Base-by-base conservation (phyloP, 2,113 vertebrate species). In the Mustela nigripes region DNA sequence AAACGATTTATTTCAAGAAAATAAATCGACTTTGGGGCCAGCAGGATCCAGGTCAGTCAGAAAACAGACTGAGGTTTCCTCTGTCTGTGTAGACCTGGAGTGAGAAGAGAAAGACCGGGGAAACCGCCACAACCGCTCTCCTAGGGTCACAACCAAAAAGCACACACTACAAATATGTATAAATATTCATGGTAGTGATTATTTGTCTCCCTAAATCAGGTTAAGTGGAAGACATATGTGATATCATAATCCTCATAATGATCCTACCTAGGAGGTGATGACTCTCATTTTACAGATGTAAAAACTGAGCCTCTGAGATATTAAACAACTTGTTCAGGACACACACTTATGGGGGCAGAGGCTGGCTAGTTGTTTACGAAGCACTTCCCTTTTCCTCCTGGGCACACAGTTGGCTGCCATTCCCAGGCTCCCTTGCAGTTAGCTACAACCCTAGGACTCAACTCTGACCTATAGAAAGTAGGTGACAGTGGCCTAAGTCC, bases 1-100 rank as follows among this genome's bases (percentile, higher is more conserved):
- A 89, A 95, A 94, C 65, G 93, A 97, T 97, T 96, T 95, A 93
- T 86, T 97, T 97, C 79, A 89, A 97, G 86, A 93, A 98, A 91
- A 96, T 88, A 89, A 93, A 97, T 76, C 86, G 89, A 79, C 82
- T 85, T 79, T 86, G 82, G 69, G 92, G 67, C 92, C 50, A 28
- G 53, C 84, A 95, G 87, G 89, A 79, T 83, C 69, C 91, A 93
- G 76, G 50, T 91, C 93, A 90, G 76, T 78, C 88, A 50, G 79
- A 93, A 93, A 86, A 79, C 33, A 97, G 84, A 76, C 28, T 63
- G 56, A 71, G 28, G 2, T 92, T 97, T 96, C 67, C 39, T 81
- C 91, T 67, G 33, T 84, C 86, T 94, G 18, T 18, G 7, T 42
- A 95, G 89, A 89, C 56, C 86, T 11, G 24, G 62, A 63, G 36